A percentile compares a stretch with the other conserved stretches of the same genome.
phyloP scores from a whole-genome alignment of 2,113 vertebrate genomes.

The Pitta sordida region DNA sequence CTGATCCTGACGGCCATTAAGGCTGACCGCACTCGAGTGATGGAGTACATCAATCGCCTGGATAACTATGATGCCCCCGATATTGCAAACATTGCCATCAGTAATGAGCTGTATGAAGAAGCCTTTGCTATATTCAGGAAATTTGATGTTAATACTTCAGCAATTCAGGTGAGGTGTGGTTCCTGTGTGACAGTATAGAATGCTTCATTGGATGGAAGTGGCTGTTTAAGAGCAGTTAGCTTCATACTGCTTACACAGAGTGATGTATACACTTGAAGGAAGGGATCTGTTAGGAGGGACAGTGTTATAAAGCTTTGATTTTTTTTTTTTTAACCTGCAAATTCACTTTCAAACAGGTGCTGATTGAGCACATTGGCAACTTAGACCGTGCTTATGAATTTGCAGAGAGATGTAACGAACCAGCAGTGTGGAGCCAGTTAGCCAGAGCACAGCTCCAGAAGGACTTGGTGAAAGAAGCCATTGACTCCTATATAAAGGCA shows the following conservation, averaged over 20 bases:
- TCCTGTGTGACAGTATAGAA: background rate
- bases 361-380: slow-evolving; percentile 89
- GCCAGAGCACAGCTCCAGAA: slow-evolving; percentile 86
- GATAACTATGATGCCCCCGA: slow-evolving; percentile 92
- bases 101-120: slow-evolving; percentile 90
- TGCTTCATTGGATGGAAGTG: background rate
- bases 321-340: background rate
- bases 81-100: slow-evolving; percentile 89
- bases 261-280: background rate
- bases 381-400: slow-evolving; percentile 89
- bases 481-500: slow-evolving; percentile 89
- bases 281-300: background rate
- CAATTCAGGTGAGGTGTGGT: slow-evolving; percentile 79
- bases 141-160: slow-evolving; percentile 91
- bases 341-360: slow-evolving; percentile 75
- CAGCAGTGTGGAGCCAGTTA: slow-evolving; percentile 89
- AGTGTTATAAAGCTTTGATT: background rate
- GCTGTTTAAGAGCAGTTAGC: background rate
- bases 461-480: slow-evolving; percentile 89
- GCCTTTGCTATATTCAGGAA: slow-evolving; percentile 91
- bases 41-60: slow-evolving; percentile 90
- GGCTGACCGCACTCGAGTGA: slow-evolving; percentile 87
- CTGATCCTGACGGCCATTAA: slow-evolving; percentile 92
- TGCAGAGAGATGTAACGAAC: slow-evolving; percentile 86
- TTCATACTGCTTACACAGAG: background rate